Percentiles rank a stretch among this genome's conserved stretches.
These are phyloP conservation scores for Paramormyrops hopkinsi DNA, from an alignment of 2,797 vertebrate genomes.

Conservation along the genomic window DNA sequence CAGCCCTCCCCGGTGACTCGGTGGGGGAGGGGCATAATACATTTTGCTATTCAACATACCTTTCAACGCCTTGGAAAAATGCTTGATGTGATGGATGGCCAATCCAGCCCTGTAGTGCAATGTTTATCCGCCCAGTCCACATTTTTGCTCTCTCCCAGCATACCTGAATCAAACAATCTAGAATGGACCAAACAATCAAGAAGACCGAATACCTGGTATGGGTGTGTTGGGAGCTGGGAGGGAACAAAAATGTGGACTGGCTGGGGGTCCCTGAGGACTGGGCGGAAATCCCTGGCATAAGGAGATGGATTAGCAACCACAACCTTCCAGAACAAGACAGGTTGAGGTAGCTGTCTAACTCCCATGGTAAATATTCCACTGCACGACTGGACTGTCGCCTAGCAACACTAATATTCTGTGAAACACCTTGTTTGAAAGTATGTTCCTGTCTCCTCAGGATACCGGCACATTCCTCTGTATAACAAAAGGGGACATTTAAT, in stretches of 20 bases:
- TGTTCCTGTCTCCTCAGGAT: conserved; percentile 62
- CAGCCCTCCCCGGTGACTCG: background rate
- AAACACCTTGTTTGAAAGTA: background rate
- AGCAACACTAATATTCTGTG: background rate
- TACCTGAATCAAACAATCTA: background rate
- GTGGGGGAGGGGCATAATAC: background rate
- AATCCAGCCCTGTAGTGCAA: background rate
- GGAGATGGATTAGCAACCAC: background rate
- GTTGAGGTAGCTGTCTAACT: background rate
- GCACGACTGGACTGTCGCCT: background rate
- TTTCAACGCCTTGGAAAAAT: background rate
- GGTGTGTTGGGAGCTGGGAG: background rate
- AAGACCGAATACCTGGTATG: background rate
- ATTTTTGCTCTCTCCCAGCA: background rate
- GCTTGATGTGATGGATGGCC: background rate
- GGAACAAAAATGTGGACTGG: background rate
- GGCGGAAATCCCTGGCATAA: background rate
- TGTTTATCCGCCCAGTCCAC: background rate
- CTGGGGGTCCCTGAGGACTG: background rate
- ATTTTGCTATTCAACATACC: background rate
- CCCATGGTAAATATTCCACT: background rate
- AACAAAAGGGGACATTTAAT: conserved; percentile 75
- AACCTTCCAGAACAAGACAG: background rate
- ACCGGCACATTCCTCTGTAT: conserved; percentile 84
- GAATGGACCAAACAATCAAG: background rate